A percentile compares a stretch with the other conserved stretches of the same genome.
Evolutionary conservation across 2,888 invertebrate species (phyloP).

Genomic region (Agrochola lychnidis): DNA sequence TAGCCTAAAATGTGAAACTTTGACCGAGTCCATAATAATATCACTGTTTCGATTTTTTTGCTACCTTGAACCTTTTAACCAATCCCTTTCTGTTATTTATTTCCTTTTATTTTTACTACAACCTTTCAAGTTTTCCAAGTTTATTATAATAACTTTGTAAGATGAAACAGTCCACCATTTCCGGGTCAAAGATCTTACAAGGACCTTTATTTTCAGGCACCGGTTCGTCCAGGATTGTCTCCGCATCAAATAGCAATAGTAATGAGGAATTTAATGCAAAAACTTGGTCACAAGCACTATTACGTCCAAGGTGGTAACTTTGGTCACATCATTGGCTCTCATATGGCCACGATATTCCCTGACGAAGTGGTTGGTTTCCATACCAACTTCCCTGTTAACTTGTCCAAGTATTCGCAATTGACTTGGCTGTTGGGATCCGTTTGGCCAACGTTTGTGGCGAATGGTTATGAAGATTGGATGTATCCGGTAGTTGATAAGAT

Average conservation of each 20-base stretch:
- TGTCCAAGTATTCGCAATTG: constrained; percentile 72
- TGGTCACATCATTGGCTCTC: constrained; percentile 92
- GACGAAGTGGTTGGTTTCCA: constrained; percentile 90
- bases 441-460: constrained; percentile 88
- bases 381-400: constrained; percentile 91
- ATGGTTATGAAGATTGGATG: constrained; percentile 84
- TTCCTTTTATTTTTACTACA: not conserved
- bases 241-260: constrained; percentile 90
- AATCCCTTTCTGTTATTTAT: not conserved
- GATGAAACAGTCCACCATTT: constrained; percentile 24
- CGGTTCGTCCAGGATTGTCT: constrained; percentile 91
- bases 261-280: constrained; percentile 93
- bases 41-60: not conserved
- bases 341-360: constrained; percentile 92
- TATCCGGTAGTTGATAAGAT: constrained; percentile 87
- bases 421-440: constrained; percentile 85
- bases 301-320: constrained; percentile 95
- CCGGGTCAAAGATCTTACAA: constrained; percentile 11
- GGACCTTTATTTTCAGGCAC: constrained; percentile 76
- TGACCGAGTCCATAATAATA: not conserved
- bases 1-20: not conserved
- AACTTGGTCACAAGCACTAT: constrained; percentile 92
- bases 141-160: constrained; percentile 3
- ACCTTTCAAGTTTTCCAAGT: not conserved
- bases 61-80: not conserved